Evolutionary conservation across 2,888 invertebrate genomes (phyloP), one percentile per base, ranked within the genome.

Genomic region (Margaritifera margaritifera): DNA sequence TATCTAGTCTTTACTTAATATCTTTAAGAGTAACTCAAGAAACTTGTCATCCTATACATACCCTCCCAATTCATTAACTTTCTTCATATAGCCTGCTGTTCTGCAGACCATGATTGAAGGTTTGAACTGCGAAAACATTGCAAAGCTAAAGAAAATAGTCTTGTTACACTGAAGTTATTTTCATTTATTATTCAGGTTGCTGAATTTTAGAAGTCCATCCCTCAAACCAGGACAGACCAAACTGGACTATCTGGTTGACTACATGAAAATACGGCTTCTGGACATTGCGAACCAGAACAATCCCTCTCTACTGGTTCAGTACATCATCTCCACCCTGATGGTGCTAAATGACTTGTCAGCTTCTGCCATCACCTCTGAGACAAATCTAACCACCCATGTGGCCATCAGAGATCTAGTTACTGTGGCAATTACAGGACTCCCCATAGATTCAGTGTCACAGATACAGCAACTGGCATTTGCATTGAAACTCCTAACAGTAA

Each of bases 271-370:
- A 8, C 69, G 68, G 11, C 72, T 86, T 63, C 55, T 69, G 20
- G 66, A 60, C 0, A 72, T 84, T 31, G 74, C 78, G 62, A 80
- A 76, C 51, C 78, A 81, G 62, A 82, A 82, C 68, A 78, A 80
- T 50, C 84, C 84, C 0, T 57, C 69, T 0, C 58, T 71, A 15
- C 68, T 85, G 22, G 71, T 85, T 52, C 84, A 85, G 68, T 86
- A 82, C 64, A 66, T 69, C 42, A 77, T 81, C 19, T 79, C 83
- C 19, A 62, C 82, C 4, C 74, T 78, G 15, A 72, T 77, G 42
- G 75, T 80, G 64, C 72, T 86, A 5, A 86, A 86, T 68, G 73
- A 78, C 15, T 77, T 78, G 27, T 82, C 84, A 11, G 67, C 69
- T 15, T 55, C 64, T 11, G 68, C 70, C 18, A 63, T 57, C 0